phyloP scores from a whole-genome alignment of 2,113 vertebrate species.

The Elgaria multicarinata region DNA sequence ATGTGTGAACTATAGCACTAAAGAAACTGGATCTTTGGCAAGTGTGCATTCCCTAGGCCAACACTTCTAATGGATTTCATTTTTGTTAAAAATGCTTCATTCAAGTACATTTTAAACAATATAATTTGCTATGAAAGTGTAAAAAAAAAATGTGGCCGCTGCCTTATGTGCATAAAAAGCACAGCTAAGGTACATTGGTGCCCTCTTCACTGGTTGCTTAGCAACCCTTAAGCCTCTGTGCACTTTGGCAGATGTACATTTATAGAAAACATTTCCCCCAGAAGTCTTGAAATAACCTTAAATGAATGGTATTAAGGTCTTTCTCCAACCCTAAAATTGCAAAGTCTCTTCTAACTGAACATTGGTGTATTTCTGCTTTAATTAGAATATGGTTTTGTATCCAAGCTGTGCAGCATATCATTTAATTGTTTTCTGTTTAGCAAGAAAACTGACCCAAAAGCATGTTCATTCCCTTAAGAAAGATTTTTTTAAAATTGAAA shows the following conservation, averaged over 20 bases:
- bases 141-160: background rate
- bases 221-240: constrained; percentile 62
- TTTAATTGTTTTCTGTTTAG: constrained; percentile 7
- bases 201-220: constrained; percentile 55
- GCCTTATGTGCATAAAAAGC: background rate
- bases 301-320: constrained; percentile 37
- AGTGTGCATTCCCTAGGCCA: background rate
- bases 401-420: constrained; percentile 44
- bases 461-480: background rate
- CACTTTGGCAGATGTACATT: constrained; percentile 53
- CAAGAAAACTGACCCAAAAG: constrained; percentile 26
- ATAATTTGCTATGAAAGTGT: background rate
- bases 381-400: constrained; percentile 35
- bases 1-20: background rate
- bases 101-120: background rate
- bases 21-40: constrained; percentile 4
- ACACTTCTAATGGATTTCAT: background rate
- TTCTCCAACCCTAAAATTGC: constrained; percentile 44
- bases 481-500: background rate
- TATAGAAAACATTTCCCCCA: constrained; percentile 51
- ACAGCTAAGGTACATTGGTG: constrained; percentile 8
- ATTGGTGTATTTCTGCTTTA: constrained; percentile 43
- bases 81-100: background rate
- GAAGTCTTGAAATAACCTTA: constrained; percentile 13
- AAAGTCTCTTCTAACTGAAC: background rate